A percentile compares a stretch with the other conserved stretches of the same genome.
Evolutionary conservation across 2,797 vertebrate species (phyloP).

Genomic region (Leptoclinus maculatus): DNA sequence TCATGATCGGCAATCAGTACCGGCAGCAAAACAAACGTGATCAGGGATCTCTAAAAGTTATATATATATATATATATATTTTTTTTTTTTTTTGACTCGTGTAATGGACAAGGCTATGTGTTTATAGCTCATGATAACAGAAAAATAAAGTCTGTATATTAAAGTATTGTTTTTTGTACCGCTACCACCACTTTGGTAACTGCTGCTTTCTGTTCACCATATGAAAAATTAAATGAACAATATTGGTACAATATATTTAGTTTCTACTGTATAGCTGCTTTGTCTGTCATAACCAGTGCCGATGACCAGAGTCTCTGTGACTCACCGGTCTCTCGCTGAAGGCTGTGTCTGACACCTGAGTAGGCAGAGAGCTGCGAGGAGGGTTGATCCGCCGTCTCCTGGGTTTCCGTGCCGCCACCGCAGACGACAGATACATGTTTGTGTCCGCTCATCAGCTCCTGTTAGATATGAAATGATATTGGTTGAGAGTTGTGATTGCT

Average conservation of each 20-base stretch:
- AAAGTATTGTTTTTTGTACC: not conserved
- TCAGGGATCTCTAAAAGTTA: no score
- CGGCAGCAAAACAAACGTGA: no score
- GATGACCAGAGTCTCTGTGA: slow-evolving; percentile 4
- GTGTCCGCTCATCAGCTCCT: not conserved
- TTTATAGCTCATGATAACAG: not conserved
- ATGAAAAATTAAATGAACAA: not conserved
- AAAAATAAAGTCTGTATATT: not conserved
- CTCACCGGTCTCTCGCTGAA: slow-evolving; percentile 5
- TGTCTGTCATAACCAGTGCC: slow-evolving; percentile 1
- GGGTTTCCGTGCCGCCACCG: slow-evolving; percentile 12
- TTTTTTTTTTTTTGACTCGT: no score
- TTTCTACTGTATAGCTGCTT: not conserved
- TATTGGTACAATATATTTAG: not conserved
- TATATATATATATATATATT: no score
- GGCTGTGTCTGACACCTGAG: slow-evolving; percentile 37
- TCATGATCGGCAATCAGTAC: no score
- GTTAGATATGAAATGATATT: no score
- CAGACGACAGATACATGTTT: slow-evolving; percentile 1
- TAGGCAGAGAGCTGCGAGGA: slow-evolving; percentile 6
- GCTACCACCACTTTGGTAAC: slow-evolving; percentile 7
- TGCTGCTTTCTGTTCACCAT: slow-evolving; percentile 24
- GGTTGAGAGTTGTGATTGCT: not conserved
- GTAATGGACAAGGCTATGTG: not conserved
- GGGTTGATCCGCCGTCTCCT: slow-evolving; percentile 21